Percentiles rank a stretch among this genome's conserved stretches.
phyloP scores from a whole-genome alignment of 1,140 invertebrate species.

The Drosophila fuyamai region DNA sequence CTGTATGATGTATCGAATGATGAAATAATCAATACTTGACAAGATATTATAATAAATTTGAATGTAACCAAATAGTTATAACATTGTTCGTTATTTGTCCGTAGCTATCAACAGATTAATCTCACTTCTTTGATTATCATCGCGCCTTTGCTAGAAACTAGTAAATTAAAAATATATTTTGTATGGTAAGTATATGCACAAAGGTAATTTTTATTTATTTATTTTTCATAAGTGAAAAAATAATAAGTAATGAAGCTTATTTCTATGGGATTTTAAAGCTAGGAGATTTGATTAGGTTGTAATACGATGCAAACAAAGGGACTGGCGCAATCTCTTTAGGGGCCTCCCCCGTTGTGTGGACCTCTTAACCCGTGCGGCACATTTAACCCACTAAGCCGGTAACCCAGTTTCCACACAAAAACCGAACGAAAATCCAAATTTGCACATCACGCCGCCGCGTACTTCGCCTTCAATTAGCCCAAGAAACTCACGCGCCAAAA shows the following conservation, averaged over 20 bases:
- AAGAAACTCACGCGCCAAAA: slow-evolving; percentile 64
- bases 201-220: no score
- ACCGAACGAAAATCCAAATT: slow-evolving; percentile 28
- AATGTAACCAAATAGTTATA: no score
- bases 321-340: slow-evolving; percentile 5
- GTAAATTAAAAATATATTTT: no score
- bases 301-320: slow-evolving; percentile 3
- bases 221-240: background rate
- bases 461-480: slow-evolving; percentile 65
- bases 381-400: slow-evolving; percentile 73
- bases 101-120: no score
- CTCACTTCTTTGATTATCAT: no score
- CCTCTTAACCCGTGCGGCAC: slow-evolving; percentile 30
- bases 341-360: slow-evolving; percentile 15
- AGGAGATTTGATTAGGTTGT: background rate
- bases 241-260: no score
- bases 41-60: no score
- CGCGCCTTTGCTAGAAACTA: no score
- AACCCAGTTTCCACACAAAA: slow-evolving; percentile 69
- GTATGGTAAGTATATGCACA: no score
- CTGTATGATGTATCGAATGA: background rate
- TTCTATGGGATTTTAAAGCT: background rate
- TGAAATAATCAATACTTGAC: no score
- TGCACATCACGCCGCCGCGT: slow-evolving; percentile 65
- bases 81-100: no score